These are phyloP conservation scores for Xestia rhomboidea DNA, from an alignment of 2,888 invertebrate species.

Conservation along the genomic window DNA sequence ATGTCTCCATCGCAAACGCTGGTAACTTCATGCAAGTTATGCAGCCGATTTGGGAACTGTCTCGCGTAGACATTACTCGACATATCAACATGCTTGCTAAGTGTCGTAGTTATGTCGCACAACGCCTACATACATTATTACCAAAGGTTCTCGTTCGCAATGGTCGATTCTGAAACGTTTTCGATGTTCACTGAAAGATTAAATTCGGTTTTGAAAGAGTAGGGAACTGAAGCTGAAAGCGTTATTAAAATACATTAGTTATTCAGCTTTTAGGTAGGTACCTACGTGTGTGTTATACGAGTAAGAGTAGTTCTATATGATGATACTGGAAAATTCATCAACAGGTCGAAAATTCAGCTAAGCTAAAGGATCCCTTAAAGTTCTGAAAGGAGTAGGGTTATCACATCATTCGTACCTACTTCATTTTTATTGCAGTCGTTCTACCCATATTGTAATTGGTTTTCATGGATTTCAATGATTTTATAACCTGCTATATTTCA, in stretches of 20 bases:
- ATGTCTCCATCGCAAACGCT: slow-evolving; percentile 71
- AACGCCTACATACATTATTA: slow-evolving; percentile 38
- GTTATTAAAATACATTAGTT: background rate
- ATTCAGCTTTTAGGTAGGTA: background rate
- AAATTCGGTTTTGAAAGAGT: slow-evolving; percentile 29
- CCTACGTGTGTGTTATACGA: background rate
- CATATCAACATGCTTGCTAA: slow-evolving; percentile 43
- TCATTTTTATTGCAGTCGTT: background rate
- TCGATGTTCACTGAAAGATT: slow-evolving; percentile 36
- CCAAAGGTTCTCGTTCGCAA: slow-evolving; percentile 42
- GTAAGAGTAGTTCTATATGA: background rate
- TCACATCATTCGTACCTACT: slow-evolving; percentile 12
- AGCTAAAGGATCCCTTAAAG: slow-evolving; percentile 8
- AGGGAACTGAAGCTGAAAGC: slow-evolving; percentile 1
- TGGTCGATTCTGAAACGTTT: slow-evolving; percentile 31
- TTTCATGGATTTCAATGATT: background rate
- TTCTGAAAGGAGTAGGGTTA: slow-evolving; percentile 20
- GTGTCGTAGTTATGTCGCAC: slow-evolving; percentile 25
- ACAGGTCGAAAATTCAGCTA: slow-evolving; percentile 35
- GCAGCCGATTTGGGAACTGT: slow-evolving; percentile 82
- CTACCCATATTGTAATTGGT: background rate
- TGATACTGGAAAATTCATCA: slow-evolving; percentile 15
- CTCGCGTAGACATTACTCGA: slow-evolving; percentile 69
- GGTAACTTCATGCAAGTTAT: slow-evolving; percentile 76
- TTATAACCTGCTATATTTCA: background rate